Base-by-base conservation (phyloP, 92 coral and sea anemone species). In the Epizoanthus scotinus region DNA sequence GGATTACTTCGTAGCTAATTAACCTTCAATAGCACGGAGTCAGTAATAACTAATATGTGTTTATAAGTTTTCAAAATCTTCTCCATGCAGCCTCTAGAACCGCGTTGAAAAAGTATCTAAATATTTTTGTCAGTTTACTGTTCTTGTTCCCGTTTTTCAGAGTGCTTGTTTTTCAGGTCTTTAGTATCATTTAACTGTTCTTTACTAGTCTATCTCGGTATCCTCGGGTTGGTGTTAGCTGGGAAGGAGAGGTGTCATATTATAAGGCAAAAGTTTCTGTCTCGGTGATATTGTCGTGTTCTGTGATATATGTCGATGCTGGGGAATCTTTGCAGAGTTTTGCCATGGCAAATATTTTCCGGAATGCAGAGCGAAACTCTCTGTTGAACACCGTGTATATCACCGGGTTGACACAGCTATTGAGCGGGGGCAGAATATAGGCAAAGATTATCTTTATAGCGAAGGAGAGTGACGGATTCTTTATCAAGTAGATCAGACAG, bases 371-470 rank as follows among this genome's bases (percentile, higher is more conserved):
- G 20, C 81, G 81, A 27, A 75, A 75, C 40, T 75, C 81, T 25
- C 68, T 66, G 42, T 75, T 75, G 31, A 75, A 75, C 7, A 75
- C 81, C 6, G 81, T 75, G 50, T 75, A 75, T 9, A 75, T 59
- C 22, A 75, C 18, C 0, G 81, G 81, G 55, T 75, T 75, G 55
- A 75, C 81, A 59, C 81, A 75, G 55, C 69, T 75, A 42, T 75
- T 75, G 21, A 75, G 68, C 8, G 81, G 81, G 20, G 81, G 81
- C 52, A 75, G 61, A 57, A 75, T 22, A 57, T 75, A 75, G 22
- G 40, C 81, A 75, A 75, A 75, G 20, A 75, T 75, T 4, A 58
- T 75, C 63, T 31, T 75, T 5, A 75, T 75, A 54, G 81, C 69
- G 9, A 67, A 20, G 14, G 81, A 66, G 61, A 75, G 68, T 34